phyloP scores from a whole-genome alignment of 2,888 invertebrate species.

The Heterodera filipjevi region DNA sequence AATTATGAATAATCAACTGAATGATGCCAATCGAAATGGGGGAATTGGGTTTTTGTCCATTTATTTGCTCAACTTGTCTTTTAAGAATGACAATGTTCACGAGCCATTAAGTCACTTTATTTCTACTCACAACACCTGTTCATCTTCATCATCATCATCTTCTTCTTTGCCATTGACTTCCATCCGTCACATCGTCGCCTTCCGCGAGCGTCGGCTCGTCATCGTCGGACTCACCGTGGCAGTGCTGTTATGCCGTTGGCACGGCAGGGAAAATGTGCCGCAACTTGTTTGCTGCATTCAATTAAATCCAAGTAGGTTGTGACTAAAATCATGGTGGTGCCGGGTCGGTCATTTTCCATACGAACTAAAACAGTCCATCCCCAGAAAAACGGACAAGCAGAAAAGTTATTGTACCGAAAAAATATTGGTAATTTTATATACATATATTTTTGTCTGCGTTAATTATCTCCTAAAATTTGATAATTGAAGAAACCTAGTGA shows the following conservation, averaged over 20 bases:
- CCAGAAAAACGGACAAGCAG: too few relatives aligned
- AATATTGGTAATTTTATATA: too few relatives aligned
- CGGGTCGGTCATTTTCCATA: too few relatives aligned
- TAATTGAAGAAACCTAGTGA: too few relatives aligned
- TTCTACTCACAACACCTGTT: not conserved
- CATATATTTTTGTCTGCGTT: too few relatives aligned
- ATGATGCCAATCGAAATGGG: too few relatives aligned
- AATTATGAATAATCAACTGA: too few relatives aligned
- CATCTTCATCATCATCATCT: not conserved
- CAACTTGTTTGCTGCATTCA: slow-evolving; percentile 19
- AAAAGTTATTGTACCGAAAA: too few relatives aligned
- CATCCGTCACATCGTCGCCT: slow-evolving; percentile 28
- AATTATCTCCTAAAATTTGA: too few relatives aligned
- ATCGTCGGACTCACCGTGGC: slow-evolving; percentile 72
- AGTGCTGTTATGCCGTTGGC: slow-evolving; percentile 58
- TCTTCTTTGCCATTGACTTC: too few relatives aligned
- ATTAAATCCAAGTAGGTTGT: slow-evolving; percentile 15
- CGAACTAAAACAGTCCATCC: too few relatives aligned
- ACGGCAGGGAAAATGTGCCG: slow-evolving; percentile 21
- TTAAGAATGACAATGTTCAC: not conserved
- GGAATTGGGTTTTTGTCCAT: not conserved
- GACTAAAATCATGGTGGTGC: too few relatives aligned
- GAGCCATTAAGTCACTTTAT: not conserved
- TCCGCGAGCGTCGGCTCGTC: slow-evolving; percentile 66
- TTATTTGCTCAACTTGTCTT: not conserved